Conservation (phyloP, 2,888 invertebrate species). For the Trachelus iudaicus region DNA sequence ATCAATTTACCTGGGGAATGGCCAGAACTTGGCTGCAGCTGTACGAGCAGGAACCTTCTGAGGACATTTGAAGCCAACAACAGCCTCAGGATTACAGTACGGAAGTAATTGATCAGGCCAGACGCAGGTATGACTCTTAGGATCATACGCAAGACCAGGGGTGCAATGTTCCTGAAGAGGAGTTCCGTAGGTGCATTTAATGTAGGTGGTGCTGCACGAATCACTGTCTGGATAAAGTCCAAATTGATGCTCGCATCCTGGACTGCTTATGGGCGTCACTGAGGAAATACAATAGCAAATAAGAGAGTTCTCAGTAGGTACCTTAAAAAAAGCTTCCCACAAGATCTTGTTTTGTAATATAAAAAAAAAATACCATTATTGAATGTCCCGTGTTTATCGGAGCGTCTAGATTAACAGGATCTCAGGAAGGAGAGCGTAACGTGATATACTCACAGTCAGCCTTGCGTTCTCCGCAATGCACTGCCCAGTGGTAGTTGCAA, state of each 20-base stretch:
- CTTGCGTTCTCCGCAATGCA: conserved; percentile 84
- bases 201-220: conserved; percentile 86
- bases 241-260: conserved; percentile 89
- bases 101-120: conserved; percentile 93
- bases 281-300: conserved; percentile 38
- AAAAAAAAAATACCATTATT: neutral
- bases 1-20: conserved; percentile 77
- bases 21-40: conserved; percentile 90
- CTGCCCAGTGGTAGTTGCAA: conserved; percentile 95
- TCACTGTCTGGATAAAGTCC: conserved; percentile 86
- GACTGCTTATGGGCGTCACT: conserved; percentile 84
- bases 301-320: neutral
- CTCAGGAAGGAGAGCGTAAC: conserved; percentile 12
- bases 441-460: conserved; percentile 77
- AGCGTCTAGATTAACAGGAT: neutral
- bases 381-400: neutral
- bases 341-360: neutral
- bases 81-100: conserved; percentile 90
- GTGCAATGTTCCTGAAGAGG: conserved; percentile 85
- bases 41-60: conserved; percentile 83
- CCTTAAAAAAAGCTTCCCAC: neutral
- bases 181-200: conserved; percentile 87
- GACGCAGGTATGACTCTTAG: conserved; percentile 88
- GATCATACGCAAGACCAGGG: conserved; percentile 89
- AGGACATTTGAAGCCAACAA: conserved; percentile 93